Conservation (phyloP, 2,113 vertebrate genomes). For the Nicator chloris region DNA sequence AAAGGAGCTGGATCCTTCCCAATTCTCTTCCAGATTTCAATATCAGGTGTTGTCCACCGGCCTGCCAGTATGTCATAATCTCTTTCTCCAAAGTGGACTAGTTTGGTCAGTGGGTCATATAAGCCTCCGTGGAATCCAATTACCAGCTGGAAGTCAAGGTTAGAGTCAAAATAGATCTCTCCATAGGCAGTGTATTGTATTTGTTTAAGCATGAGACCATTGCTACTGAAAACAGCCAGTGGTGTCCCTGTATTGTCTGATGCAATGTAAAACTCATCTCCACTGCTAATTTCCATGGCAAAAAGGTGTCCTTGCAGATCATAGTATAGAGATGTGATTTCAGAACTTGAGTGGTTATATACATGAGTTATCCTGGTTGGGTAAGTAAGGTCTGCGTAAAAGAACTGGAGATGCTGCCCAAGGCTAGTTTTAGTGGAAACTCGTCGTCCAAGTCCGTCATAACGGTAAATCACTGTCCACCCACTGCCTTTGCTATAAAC, state of each 20-base stretch:
- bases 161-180: conserved; percentile 97
- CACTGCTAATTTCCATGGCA: conserved; percentile 97
- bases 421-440: conserved; percentile 92
- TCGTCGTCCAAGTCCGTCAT: conserved; percentile 90
- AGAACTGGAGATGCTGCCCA: conserved; percentile 95
- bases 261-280: conserved; percentile 97
- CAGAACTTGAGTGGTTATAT: conserved; percentile 96
- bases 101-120: conserved; percentile 92
- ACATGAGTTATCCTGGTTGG: conserved; percentile 94
- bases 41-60: conserved; percentile 93
- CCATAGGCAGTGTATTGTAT: conserved; percentile 97
- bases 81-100: conserved; percentile 93
- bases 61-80: conserved; percentile 97
- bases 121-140: conserved; percentile 97
- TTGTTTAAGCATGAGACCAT: conserved; percentile 94
- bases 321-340: conserved; percentile 97
- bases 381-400: conserved; percentile 93
- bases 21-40: conserved; percentile 87
- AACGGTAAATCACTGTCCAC: conserved; percentile 94
- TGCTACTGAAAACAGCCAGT: conserved; percentile 93
- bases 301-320: conserved; percentile 97
- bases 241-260: conserved; percentile 96
- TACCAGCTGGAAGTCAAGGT: conserved; percentile 93
- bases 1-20: conserved; percentile 92
- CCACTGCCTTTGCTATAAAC: conserved; percentile 95